Base-by-base conservation (phyloP, 2,113 vertebrate species). In the Lycocorax pyrrhopterus region DNA sequence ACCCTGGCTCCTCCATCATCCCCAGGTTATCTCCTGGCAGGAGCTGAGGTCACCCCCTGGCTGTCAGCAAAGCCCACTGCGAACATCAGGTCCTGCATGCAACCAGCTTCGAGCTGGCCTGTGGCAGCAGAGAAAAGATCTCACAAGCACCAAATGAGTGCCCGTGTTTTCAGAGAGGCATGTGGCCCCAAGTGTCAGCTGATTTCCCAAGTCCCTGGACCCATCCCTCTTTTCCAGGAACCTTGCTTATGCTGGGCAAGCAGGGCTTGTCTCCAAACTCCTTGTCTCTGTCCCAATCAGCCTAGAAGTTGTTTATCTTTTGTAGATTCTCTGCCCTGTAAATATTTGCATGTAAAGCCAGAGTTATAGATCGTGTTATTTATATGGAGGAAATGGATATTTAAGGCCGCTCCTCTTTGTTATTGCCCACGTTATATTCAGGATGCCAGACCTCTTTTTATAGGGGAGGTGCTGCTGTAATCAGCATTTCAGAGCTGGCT, bases 331-430 rank as follows among this genome's bases (percentile, higher is more conserved):
- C 16, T 79, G 59, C 67, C 71, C 78, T 58, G 63, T 93, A 96
- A 92, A 84, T 87, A 92, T 77, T 94, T 94, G 39, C 52, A n/a
- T 84, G 52, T 92, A 79, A 93, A 90, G 58, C 58, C 43, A 17
- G 90, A 89, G 87, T 90, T 94, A 89, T 5, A 71, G 90, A 51
- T 23, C 4, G 0, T 58, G 41, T 94, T 94, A 71, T 91, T 80
- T 77, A 71, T 51, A 35, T 52, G 63, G 51, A 59, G 72, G 75
- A 93, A 90, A 93, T 58, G 62, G 81, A 10, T 94, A 47, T 87
- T 93, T 75, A 91, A 88, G 72, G 55, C 53, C 51, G 10, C 56
- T 88, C 26, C 13, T 10, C 17, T 78, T 64, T 33, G 56, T 79
- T 78, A 49, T 55, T 77, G 43, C 35, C 33, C 35, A 49, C 4